Percentiles rank a stretch among this genome's conserved stretches.
These are phyloP conservation scores for Rousettus madagascariensis DNA, from an alignment of 2,797 vertebrate genomes.

Conservation along the genomic window DNA sequence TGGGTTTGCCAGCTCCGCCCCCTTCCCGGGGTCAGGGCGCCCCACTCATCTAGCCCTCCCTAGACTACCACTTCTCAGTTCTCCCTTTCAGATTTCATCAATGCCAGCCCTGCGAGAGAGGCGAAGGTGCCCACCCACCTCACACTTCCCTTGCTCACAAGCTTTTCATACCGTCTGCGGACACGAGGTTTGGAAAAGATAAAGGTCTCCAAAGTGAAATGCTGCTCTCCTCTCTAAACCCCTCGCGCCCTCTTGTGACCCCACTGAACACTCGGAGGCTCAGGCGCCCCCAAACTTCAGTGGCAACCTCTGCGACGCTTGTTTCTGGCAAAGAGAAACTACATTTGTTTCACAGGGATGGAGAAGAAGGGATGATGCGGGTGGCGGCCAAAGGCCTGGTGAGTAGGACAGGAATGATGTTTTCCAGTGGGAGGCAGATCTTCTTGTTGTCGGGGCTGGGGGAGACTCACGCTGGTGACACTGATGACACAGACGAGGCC, in stretches of 20 bases:
- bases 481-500: conserved; percentile 88
- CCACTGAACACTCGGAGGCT: background rate
- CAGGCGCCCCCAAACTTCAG: background rate
- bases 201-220: background rate
- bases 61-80: background rate
- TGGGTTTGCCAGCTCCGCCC: background rate
- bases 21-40: background rate
- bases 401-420: background rate
- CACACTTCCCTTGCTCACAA: background rate
- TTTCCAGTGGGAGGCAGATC: conserved; percentile 21
- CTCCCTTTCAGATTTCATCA: background rate
- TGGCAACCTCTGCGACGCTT: background rate
- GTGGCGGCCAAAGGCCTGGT: background rate
- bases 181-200: background rate
- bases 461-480: conserved; percentile 88
- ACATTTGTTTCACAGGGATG: conserved; percentile 45
- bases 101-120: background rate
- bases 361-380: background rate
- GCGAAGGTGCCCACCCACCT: background rate
- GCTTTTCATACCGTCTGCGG: background rate
- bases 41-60: background rate
- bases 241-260: background rate
- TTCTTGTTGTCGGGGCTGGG: background rate
- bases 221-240: background rate
- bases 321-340: conserved; percentile 52